Base-by-base conservation (phyloP, 2,797 vertebrate genomes). In the Saxicola maurus region DNA sequence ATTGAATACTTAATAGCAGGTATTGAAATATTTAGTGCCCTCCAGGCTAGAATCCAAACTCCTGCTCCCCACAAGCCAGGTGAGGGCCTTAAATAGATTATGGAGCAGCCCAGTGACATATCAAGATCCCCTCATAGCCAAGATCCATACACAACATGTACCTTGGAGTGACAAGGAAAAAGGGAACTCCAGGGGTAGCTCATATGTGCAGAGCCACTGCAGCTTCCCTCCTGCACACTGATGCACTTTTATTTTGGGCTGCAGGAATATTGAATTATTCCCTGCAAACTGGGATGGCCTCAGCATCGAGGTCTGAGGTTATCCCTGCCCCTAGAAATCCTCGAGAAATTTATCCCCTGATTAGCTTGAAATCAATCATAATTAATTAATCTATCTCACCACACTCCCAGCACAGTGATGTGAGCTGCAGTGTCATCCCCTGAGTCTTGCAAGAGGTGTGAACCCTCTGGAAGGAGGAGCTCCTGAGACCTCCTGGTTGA, bases 1-100 rank as follows among this genome's bases (percentile, higher is more conserved):
- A 65, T n/a, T 85, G 61, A 89, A 71, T 90, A 80, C 68, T 91
- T 94, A 82, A 89, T 59, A 81, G 10, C 33, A 78, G 6, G 18
- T 72, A 91, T 68, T 93, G 69, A 92, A 94, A 94, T 86, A 93
- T 87, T 94, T 86, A 94, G 76, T 19, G 28, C 27, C 66, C 76
- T 86, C 33, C 37, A 83, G 80, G 65, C 48, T 68, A 65, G 57
- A 87, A 62, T 46, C 4, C 30, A 64, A 81, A 62, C 42, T 72
- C 23, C 43, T 49, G 6, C n/a, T 76, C 38, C 53, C 6, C 40
- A 75, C 30, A 27, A 83, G 25, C 23, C 81, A 81, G 43, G 19
- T 76, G 21, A 84, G 46, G 27, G 12, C 13, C 43, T 80, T 68
- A 75, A 78, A 65, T 40, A 72, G 66, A 43, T 72, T 82, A 65